Evolutionary conservation across 92 coral and sea anemone species (phyloP).

Genomic region (Siderastrea radians): DNA sequence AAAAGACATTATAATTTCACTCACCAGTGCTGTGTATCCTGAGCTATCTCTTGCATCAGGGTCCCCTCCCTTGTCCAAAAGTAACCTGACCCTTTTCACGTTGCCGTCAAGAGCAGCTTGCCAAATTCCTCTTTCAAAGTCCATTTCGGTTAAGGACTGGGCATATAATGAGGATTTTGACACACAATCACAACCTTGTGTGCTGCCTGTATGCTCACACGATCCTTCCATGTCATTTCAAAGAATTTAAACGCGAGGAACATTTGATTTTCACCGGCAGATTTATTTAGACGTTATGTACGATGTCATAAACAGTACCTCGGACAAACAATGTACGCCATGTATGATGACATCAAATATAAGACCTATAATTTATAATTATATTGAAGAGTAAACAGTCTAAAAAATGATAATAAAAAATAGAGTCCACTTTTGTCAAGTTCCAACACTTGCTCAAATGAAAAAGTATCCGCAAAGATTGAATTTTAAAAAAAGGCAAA

Average conservation of each 20-base stretch:
- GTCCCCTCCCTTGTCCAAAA: constrained; percentile 80
- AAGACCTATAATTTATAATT: too few species aligned
- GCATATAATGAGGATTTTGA: constrained; percentile 69
- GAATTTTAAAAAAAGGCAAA: background rate
- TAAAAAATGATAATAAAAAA: background rate
- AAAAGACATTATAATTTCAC: background rate
- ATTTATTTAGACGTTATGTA: too few species aligned
- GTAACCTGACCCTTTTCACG: constrained; percentile 57
- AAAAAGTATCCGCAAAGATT: background rate
- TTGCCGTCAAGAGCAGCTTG: constrained; percentile 92
- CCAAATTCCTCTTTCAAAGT: constrained; percentile 96
- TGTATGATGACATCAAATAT: too few species aligned
- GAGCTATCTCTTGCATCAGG: constrained; percentile 80
- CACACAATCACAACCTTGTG: constrained; percentile 69
- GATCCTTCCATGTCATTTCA: background rate
- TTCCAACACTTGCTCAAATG: background rate
- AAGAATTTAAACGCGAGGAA: background rate
- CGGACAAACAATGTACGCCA: background rate
- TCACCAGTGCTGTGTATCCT: constrained; percentile 96
- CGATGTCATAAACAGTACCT: background rate
- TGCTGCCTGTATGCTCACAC: background rate
- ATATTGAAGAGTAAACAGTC: too few species aligned
- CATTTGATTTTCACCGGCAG: background rate
- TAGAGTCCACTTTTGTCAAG: background rate
- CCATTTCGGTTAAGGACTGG: constrained; percentile 92